Evolutionary conservation across 2,797 vertebrate species (phyloP), one percentile per base, ranked within the genome.

Genomic region (Coracias cyanogaster): DNA sequence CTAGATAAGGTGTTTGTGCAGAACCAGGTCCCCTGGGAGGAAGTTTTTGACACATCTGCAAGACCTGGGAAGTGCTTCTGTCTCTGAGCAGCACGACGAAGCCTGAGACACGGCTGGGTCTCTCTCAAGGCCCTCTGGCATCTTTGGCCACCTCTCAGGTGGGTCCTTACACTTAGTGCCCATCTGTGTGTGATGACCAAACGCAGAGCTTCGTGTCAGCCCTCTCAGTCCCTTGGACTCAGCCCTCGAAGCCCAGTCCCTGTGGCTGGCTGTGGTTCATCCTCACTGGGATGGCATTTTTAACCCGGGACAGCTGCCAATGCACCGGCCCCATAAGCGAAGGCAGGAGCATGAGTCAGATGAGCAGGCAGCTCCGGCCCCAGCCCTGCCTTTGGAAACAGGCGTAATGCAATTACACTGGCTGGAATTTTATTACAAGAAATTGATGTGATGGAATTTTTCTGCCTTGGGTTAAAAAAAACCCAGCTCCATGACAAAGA

Each of bases 391-490:
- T 77, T 67, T 87, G 82, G 46, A 55, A 84, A 89, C 33, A 24
- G 70, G 77, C 39, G 3, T 3, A 48, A 51, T 71, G 82, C 69
- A 66, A 91, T 91, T 92, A 88, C 61, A 82, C 13, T 18, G 4
- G 74, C 81, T 66, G 78, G 90, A 67, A 86, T 93, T 91, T 91
- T 39, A 54, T 89, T 18, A 79, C 0, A 1, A 88, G 76, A 71
- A 52, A 95, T 83, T 7, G 4, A 82, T 60, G 43, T 15, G 83
- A 60, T 86, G 91, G 94, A 82, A 90, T 96, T 92, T 91, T 87
- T 57, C 16, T 91, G 76, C 83, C 87, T 35, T 62, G 70, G 86
- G 45, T 66, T 74, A 66, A 85, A 70, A 94, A 92, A 82, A 48
- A 41, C 15, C 55, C 51, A 70, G 54, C 82, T 93, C 93, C 54